Evolutionary conservation across 2,797 vertebrate species (phyloP).

Genomic region (Phalloptychus januarius): DNA sequence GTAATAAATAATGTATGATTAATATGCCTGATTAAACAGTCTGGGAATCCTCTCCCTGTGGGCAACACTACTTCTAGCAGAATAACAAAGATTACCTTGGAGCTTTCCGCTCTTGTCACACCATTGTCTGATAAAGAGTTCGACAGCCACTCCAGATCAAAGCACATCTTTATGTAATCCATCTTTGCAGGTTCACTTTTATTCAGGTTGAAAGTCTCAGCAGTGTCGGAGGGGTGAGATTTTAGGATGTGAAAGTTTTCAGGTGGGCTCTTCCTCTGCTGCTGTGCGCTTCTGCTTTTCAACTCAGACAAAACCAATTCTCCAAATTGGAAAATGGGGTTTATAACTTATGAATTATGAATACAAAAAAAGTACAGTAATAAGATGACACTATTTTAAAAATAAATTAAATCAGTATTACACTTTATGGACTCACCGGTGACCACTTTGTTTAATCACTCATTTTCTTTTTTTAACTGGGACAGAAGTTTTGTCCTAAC

Average conservation of each 20-base stretch:
- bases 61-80: conserved; percentile 69
- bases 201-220: conserved; percentile 31
- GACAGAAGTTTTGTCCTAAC: not conserved
- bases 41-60: conserved; percentile 70
- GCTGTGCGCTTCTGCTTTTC: not conserved
- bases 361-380: not conserved
- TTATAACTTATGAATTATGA: not conserved
- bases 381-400: no score
- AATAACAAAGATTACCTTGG: conserved; percentile 76
- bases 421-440: not conserved
- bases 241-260: conserved; percentile 19
- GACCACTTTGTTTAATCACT: not conserved
- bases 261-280: not conserved
- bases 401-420: not conserved
- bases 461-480: not conserved
- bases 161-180: conserved; percentile 57
- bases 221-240: conserved; percentile 7
- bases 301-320: not conserved
- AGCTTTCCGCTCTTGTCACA: conserved; percentile 71
- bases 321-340: not conserved
- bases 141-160: conserved; percentile 70
- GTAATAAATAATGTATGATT: conserved; percentile 79
- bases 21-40: conserved; percentile 80
- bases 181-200: conserved; percentile 36
- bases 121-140: conserved; percentile 59